Conservation (phyloP, 2,888 invertebrate genomes). For the Siphlonurus alternatus region DNA sequence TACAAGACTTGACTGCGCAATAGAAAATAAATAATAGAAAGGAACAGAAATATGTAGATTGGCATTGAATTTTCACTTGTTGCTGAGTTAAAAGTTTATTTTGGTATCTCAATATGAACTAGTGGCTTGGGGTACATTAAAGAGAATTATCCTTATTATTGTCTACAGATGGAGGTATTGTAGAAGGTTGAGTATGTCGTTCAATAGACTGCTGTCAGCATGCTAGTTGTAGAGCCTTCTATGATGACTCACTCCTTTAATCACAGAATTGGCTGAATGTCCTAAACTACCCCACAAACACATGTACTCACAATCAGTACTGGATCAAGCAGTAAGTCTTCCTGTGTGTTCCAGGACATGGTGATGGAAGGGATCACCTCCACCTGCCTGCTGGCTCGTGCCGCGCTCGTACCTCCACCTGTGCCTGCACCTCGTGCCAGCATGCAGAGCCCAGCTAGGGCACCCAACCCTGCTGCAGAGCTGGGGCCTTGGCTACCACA, state of each 20-base stretch:
- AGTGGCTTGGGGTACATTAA: no score
- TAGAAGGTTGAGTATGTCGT: no score
- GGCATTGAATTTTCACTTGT: no score
- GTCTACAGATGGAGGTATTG: no score
- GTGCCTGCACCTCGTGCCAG: constrained; percentile 31
- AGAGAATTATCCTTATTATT: no score
- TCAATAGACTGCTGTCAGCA: no score
- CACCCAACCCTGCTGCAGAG: constrained; percentile 13
- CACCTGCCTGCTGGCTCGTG: constrained; percentile 49
- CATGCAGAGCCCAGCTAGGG: background rate
- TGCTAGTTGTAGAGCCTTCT: background rate
- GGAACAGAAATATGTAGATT: no score
- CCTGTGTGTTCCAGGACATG: constrained; percentile 41
- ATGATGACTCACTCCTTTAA: background rate
- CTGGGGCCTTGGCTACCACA: constrained; percentile 55
- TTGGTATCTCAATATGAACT: no score
- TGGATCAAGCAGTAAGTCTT: background rate
- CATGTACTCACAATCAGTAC: background rate
- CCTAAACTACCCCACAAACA: background rate
- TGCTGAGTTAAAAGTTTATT: no score
- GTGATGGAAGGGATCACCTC: constrained; percentile 47
- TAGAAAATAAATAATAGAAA: no score
- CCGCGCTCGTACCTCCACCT: constrained; percentile 38
- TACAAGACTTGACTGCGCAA: no score
- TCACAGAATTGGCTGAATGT: no score